These are phyloP conservation scores for Brachionus asplanchnoidis DNA, from an alignment of 1,140 invertebrate genomes.

Conservation along the genomic window DNA sequence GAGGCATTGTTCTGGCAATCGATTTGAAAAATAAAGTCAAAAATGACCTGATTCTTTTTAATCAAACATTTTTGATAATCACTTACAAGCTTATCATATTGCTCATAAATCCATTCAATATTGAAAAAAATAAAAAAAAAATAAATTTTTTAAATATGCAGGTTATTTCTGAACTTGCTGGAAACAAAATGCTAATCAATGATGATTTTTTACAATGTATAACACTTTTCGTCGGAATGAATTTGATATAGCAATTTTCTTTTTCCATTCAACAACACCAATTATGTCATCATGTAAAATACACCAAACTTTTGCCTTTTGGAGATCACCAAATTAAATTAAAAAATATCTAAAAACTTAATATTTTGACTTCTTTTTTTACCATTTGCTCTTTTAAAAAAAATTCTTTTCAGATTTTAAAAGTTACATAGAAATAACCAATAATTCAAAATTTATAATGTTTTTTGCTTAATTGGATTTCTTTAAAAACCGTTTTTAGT, in stretches of 20 bases:
- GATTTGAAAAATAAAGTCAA: neutral
- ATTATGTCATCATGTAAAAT: neutral
- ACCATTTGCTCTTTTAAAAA: no score
- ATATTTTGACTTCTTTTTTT: neutral
- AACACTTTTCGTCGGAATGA: neutral
- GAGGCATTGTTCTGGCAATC: neutral
- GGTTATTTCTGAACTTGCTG: no score
- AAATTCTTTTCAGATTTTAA: no score
- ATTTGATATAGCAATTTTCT: neutral
- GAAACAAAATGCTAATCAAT: neutral
- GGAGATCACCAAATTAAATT: neutral
- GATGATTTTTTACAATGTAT: neutral
- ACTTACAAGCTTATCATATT: neutral
- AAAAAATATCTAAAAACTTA: neutral
- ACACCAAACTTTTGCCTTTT: neutral
- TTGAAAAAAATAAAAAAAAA: neutral
- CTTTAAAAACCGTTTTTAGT: no score
- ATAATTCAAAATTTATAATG: no score
- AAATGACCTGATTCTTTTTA: neutral
- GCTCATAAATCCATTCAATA: neutral
- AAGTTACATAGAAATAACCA: no score
- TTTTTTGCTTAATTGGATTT: no score
- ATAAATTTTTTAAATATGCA: neutral
- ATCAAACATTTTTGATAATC: neutral
- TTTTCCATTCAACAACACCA: neutral